phyloP scores from a whole-genome alignment of 2,113 vertebrate genomes.

The Paedocypris sp. region DNA sequence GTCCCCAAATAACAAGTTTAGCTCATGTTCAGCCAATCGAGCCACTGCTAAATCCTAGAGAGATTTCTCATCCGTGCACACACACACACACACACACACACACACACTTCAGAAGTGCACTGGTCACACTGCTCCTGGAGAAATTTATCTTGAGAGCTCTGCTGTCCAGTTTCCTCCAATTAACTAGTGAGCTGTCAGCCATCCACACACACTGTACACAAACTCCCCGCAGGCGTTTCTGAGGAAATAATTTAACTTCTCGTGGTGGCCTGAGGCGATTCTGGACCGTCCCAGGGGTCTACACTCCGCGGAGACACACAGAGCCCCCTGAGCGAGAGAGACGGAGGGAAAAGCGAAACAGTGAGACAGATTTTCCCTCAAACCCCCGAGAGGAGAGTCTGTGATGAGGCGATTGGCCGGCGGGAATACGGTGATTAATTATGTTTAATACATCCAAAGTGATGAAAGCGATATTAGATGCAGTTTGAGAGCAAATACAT shows the following conservation, averaged over 20 bases:
- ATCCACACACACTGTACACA: constrained; percentile 27
- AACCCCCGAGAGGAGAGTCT: constrained; percentile 21
- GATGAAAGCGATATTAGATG: too few relatives aligned
- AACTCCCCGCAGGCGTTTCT: neutral
- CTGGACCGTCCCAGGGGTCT: constrained; percentile 3
- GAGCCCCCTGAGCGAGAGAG: constrained; percentile 49
- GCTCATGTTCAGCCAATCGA: too few relatives aligned
- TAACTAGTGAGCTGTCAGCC: constrained; percentile 40
- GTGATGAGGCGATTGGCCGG: too few relatives aligned
- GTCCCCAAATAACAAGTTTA: too few relatives aligned
- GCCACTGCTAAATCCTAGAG: neutral
- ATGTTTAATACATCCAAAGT: too few relatives aligned
- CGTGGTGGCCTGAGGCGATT: constrained; percentile 10
- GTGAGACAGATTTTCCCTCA: constrained; percentile 17
- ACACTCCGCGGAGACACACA: constrained; percentile 27
- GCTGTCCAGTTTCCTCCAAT: constrained; percentile 29
- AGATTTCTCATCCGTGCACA: neutral
- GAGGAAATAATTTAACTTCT: constrained; percentile 21
- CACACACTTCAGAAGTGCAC: too few relatives aligned
- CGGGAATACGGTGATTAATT: too few relatives aligned
- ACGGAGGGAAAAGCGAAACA: neutral
- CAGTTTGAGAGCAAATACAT: too few relatives aligned
- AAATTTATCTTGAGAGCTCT: constrained; percentile 28
- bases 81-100: neutral
- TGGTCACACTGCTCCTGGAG: neutral